phyloP scores from a whole-genome alignment of 2,797 vertebrate genomes.

The Melanotaenia parkinsoni region DNA sequence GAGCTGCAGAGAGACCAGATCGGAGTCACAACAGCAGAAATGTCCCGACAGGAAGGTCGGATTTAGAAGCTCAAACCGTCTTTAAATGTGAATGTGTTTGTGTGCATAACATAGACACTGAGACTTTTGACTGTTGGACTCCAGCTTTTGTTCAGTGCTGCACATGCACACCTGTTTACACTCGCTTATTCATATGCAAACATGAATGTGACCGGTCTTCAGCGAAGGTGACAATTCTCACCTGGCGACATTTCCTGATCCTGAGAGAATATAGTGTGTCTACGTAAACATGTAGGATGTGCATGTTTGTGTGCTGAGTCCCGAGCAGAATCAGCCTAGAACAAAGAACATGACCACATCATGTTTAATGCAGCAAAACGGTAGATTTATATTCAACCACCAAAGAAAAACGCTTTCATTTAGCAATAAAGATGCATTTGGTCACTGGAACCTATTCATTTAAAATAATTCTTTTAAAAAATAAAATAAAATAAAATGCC shows the following conservation, averaged over 20 bases:
- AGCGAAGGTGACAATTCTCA: background rate
- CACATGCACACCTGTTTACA: slow-evolving; percentile 16
- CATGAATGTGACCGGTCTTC: background rate
- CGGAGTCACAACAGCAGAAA: background rate
- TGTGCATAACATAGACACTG: slow-evolving; percentile 1
- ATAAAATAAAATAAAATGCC: no score
- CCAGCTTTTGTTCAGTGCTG: background rate
- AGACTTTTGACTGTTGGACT: background rate
- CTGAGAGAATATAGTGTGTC: background rate
- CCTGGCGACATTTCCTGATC: background rate
- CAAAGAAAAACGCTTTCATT: no score
- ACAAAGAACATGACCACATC: no score
- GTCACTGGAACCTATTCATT: no score
- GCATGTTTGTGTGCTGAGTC: background rate
- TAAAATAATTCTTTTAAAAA: no score
- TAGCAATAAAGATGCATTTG: no score
- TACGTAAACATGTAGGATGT: background rate
- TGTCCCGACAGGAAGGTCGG: slow-evolving; percentile 1
- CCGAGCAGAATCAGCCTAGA: no score
- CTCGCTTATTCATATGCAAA: slow-evolving; percentile 18
- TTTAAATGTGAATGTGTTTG: slow-evolving; percentile 22
- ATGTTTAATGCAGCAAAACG: no score
- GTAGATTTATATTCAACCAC: no score
- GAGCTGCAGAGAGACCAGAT: slow-evolving; percentile 5
- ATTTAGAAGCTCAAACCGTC: slow-evolving; percentile 5